A percentile compares a stretch with the other conserved stretches of the same genome.
Evolutionary conservation across 2,797 vertebrate genomes (phyloP).

Genomic region (Lacerta bilineata): DNA sequence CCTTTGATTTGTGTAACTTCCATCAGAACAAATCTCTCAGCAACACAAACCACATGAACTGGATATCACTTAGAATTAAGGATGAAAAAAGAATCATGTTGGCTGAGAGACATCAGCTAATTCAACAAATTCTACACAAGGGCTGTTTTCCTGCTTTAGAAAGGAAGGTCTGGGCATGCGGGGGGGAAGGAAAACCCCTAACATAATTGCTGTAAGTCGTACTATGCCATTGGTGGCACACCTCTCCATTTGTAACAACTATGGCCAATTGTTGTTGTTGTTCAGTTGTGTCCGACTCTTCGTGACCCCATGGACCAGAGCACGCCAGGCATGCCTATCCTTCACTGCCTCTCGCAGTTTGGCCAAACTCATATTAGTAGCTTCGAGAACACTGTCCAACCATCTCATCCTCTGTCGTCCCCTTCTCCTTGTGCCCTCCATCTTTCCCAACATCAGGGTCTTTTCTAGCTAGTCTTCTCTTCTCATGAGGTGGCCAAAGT

Average conservation of each 20-base stretch:
- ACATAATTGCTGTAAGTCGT: neutral
- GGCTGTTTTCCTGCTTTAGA: neutral
- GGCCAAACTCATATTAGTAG: too few relatives aligned
- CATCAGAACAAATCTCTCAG: slow-evolving; percentile 22
- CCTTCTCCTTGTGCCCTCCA: too few relatives aligned
- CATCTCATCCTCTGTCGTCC: too few relatives aligned
- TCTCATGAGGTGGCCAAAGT: too few relatives aligned
- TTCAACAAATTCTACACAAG: slow-evolving; percentile 23
- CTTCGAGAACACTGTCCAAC: too few relatives aligned
- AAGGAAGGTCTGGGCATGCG: neutral
- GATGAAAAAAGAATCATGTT: slow-evolving; percentile 26
- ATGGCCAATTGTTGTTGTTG: neutral
- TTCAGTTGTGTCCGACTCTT: too few relatives aligned
- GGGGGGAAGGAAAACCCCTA: too few relatives aligned
- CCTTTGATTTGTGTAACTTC: slow-evolving; percentile 33
- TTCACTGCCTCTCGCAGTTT: too few relatives aligned
- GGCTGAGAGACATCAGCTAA: slow-evolving; percentile 38
- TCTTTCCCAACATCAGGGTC: too few relatives aligned
- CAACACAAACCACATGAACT: slow-evolving; percentile 21
- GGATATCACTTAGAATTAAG: slow-evolving; percentile 39
- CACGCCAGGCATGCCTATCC: too few relatives aligned
- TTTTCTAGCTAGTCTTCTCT: too few relatives aligned
- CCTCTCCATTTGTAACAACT: neutral
- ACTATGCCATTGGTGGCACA: neutral
- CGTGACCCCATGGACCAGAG: too few relatives aligned